These are phyloP conservation scores for Microcebus tavaratra DNA, from an alignment of 2,113 vertebrate species.

Conservation along the genomic window DNA sequence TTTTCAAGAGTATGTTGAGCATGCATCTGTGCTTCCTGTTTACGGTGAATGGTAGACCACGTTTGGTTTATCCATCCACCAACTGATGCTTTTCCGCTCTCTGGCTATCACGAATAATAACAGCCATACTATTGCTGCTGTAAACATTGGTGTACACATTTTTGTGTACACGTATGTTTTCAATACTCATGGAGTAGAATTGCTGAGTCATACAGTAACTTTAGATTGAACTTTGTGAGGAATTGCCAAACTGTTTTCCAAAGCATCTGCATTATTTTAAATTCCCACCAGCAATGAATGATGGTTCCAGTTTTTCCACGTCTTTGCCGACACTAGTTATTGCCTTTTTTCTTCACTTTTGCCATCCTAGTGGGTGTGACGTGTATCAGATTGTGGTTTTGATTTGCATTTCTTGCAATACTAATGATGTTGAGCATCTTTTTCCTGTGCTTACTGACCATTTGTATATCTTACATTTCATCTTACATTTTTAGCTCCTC, in stretches of 20 bases:
- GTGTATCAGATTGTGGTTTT: background rate
- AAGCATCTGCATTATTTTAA: background rate
- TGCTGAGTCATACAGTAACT: background rate
- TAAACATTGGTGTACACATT: background rate
- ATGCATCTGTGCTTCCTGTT: background rate
- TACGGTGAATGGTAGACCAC: accelerated
- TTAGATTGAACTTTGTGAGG: background rate
- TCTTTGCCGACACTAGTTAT: background rate
- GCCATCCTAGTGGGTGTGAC: background rate
- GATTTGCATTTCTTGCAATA: background rate
- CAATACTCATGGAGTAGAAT: background rate
- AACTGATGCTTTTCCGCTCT: background rate
- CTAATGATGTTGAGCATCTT: background rate
- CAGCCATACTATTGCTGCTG: background rate
- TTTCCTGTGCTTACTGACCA: too few relatives aligned
- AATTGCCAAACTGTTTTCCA: background rate
- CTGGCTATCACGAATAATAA: background rate
- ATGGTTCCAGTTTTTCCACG: background rate
- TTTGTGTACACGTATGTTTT: background rate
- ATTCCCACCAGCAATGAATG: background rate
- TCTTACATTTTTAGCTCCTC: background rate
- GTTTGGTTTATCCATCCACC: too few relatives aligned
- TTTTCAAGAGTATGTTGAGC: background rate
- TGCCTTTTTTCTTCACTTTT: background rate
- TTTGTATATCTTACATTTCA: background rate